phyloP scores from a whole-genome alignment of 2,888 invertebrate genomes.

The Dryadula phaetusa region DNA sequence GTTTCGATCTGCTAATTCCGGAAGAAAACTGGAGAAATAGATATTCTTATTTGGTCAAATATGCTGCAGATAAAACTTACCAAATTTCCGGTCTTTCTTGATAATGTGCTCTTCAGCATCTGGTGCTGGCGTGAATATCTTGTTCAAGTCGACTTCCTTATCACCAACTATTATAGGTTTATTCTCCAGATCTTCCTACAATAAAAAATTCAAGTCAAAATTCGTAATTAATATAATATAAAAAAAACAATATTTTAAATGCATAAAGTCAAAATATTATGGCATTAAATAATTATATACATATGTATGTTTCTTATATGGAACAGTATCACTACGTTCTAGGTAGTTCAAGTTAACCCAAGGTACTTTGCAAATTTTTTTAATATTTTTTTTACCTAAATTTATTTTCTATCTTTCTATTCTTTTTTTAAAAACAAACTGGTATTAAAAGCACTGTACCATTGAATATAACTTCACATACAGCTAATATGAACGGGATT shows the following conservation, averaged over 20 bases:
- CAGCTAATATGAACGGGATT: not conserved
- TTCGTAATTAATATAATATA: too few relatives aligned
- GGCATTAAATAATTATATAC: too few relatives aligned
- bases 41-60: too few relatives aligned
- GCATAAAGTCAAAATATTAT: not conserved
- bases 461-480: not conserved
- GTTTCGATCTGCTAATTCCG: too few relatives aligned
- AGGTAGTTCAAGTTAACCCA: not conserved
- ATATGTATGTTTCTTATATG: not conserved
- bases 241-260: too few relatives aligned
- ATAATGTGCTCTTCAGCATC: constrained; percentile 91
- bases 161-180: constrained; percentile 84
- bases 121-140: constrained; percentile 94
- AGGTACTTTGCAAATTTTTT: not conserved
- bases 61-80: constrained; percentile 52
- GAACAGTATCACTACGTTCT: not conserved
- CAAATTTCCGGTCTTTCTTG: constrained; percentile 87
- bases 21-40: too few relatives aligned
- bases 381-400: not conserved
- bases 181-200: constrained; percentile 86
- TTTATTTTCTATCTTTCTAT: not conserved
- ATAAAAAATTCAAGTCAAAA: too few relatives aligned
- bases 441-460: not conserved
- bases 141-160: constrained; percentile 91
- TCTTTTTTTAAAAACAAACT: not conserved